Evolutionary conservation across 2,888 invertebrate genomes (phyloP).

Genomic region (Cheiracanthium punctorium): DNA sequence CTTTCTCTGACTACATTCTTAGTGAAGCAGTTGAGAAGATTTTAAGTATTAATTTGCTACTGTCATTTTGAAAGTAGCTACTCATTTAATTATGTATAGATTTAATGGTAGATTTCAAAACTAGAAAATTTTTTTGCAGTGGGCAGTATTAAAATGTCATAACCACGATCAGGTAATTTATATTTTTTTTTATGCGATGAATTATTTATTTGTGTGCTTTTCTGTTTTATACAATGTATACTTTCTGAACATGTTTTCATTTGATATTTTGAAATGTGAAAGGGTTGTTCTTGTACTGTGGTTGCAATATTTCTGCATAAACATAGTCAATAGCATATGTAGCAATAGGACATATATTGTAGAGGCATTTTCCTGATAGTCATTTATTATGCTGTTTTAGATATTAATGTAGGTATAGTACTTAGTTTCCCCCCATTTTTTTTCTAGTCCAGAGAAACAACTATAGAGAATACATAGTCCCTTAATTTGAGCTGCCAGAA

Average conservation of each 20-base stretch:
- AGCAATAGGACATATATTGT: conserved; percentile 1
- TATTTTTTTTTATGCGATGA: conserved; percentile 64
- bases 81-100: conserved; percentile 51
- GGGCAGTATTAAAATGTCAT: conserved; percentile 70
- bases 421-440: not conserved
- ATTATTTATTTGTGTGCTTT: conserved; percentile 19
- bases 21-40: not conserved
- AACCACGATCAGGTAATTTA: conserved; percentile 70
- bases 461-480: not conserved
- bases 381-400: not conserved
- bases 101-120: conserved; percentile 67
- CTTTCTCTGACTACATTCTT: conserved; percentile 34
- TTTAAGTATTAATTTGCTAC: conserved; percentile 24
- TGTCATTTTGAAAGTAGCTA: conserved; percentile 46
- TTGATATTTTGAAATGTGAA: not conserved
- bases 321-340: not conserved
- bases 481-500: not conserved
- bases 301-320: not conserved
- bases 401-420: conserved; percentile 8
- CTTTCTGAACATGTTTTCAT: not conserved
- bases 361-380: not conserved
- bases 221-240: not conserved
- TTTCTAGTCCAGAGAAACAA: not conserved
- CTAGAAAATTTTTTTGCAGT: conserved; percentile 70
- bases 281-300: not conserved